phyloP scores from a whole-genome alignment of 2,797 vertebrate species.

The Pristis pectinata region DNA sequence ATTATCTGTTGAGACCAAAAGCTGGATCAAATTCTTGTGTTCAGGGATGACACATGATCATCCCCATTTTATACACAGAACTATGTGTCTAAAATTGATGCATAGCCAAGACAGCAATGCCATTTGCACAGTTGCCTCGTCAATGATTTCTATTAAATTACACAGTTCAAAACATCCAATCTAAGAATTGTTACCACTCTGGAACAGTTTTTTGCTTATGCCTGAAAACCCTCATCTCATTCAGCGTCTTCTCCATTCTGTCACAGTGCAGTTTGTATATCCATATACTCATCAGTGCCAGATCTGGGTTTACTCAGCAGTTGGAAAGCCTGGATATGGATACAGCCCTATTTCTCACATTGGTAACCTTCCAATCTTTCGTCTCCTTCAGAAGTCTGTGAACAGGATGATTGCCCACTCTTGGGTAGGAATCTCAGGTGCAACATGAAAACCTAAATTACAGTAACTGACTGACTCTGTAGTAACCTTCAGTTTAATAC shows the following conservation, averaged over 20 bases:
- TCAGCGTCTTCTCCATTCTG: background rate
- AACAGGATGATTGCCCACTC: background rate
- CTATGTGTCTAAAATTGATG: background rate
- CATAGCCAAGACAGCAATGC: background rate
- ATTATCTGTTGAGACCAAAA: no score
- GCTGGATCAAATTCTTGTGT: no score
- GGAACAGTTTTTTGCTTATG: background rate
- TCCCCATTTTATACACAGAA: no score
- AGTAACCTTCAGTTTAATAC: no score
- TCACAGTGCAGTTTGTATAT: no score
- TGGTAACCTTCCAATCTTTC: background rate
- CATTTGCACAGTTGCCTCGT: background rate
- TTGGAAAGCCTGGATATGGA: no score
- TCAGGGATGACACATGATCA: no score
- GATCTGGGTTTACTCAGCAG: background rate
- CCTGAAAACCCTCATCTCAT: background rate
- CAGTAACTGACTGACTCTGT: no score
- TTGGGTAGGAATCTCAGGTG: background rate
- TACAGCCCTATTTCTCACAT: background rate
- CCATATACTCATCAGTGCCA: background rate
- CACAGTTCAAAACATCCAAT: background rate
- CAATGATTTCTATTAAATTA: background rate
- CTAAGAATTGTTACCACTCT: background rate
- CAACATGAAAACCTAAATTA: background rate
- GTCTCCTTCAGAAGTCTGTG: background rate